Conservation (phyloP, 2,888 invertebrate species). For the Amblyjoppa fuscipennis region DNA sequence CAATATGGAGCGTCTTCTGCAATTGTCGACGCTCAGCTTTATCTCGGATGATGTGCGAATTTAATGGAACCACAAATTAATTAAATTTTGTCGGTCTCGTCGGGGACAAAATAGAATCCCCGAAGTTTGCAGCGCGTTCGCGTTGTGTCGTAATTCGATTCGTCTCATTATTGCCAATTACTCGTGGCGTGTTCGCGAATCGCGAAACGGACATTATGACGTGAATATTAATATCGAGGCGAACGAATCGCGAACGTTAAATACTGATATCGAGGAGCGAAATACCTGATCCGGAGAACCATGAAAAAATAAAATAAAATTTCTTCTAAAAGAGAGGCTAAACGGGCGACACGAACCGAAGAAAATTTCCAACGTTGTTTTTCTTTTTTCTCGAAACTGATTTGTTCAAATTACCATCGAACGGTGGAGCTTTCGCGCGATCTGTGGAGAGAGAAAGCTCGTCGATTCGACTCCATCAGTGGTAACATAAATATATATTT, state of each 20-base stretch:
- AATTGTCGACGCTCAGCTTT: slow-evolving; percentile 8
- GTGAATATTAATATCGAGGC: neutral
- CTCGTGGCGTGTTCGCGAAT: neutral
- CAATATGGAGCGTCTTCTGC: neutral
- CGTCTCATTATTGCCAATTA: neutral
- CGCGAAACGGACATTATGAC: neutral
- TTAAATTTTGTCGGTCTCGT: slow-evolving; percentile 5
- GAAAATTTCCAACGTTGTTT: too few relatives aligned
- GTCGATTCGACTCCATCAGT: too few relatives aligned
- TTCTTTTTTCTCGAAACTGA: too few relatives aligned
- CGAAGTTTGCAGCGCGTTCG: neutral
- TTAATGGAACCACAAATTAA: slow-evolving; percentile 20
- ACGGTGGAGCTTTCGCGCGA: too few relatives aligned
- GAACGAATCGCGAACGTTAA: neutral
- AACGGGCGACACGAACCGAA: too few relatives aligned
- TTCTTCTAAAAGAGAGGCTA: too few relatives aligned
- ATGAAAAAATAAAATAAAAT: too few relatives aligned
- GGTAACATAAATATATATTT: too few relatives aligned
- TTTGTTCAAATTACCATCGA: too few relatives aligned
- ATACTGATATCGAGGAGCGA: neutral
- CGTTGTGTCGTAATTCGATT: slow-evolving; percentile 12
- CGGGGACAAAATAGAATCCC: slow-evolving; percentile 9
- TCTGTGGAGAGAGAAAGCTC: too few relatives aligned
- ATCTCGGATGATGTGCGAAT: neutral
- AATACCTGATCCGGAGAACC: too few relatives aligned